Evolutionary conservation across 2,797 vertebrate genomes (phyloP).

Genomic region (Scolopax bukidnonensis): DNA sequence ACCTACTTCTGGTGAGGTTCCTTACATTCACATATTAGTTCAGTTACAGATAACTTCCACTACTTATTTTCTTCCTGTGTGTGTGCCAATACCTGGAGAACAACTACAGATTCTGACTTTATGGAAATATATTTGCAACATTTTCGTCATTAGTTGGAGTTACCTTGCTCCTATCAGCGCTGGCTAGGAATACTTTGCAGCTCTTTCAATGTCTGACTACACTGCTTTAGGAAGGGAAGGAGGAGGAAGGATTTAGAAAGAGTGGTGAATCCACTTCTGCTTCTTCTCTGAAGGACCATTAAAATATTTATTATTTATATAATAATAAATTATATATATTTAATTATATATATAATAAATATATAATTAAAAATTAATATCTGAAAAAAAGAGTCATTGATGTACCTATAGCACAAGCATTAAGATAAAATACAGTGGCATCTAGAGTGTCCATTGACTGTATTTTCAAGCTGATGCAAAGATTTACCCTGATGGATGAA

Average conservation of each 20-base stretch:
- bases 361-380: neutral
- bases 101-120: neutral
- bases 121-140: neutral
- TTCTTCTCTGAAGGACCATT: neutral
- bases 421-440: neutral
- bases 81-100: neutral
- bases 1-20: neutral
- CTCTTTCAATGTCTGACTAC: neutral
- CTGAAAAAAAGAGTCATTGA: neutral
- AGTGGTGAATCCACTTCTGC: neutral
- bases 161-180: neutral
- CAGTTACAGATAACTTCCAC: neutral
- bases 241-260: neutral
- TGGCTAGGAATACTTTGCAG: neutral
- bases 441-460: neutral
- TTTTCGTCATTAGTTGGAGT: neutral
- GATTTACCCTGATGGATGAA: neutral
- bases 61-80: neutral
- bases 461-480: neutral
- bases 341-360: no score
- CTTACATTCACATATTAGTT: neutral
- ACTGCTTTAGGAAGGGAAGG: neutral
- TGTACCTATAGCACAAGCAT: neutral
- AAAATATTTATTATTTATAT: no score
- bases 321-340: no score